Evolutionary conservation across 37 sponge, comb jelly and placozoan genomes (phyloP).

Genomic region (Agelas oroides): DNA sequence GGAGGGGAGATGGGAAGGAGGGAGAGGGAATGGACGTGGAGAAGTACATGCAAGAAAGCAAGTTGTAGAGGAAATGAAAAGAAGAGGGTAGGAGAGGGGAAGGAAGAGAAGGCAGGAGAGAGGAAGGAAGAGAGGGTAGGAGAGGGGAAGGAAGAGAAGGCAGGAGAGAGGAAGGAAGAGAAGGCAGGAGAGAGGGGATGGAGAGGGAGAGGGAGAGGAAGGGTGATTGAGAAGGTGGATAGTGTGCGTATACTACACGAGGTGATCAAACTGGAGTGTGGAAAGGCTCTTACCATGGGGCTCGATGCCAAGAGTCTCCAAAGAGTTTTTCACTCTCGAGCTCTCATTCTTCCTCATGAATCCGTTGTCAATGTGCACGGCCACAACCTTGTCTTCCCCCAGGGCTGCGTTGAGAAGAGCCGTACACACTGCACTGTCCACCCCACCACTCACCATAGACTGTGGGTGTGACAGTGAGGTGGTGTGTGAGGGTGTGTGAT

Average conservation of each 20-base stretch:
- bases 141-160: neutral
- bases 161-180: neutral
- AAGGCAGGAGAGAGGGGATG: too few species aligned
- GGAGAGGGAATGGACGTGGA: too few species aligned
- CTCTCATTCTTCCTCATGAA: constrained; percentile 92
- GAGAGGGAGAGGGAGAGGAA: too few species aligned
- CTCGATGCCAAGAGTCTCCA: constrained; percentile 76
- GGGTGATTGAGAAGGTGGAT: too few species aligned
- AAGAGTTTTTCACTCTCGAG: constrained; percentile 60
- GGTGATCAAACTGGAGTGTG: too few species aligned
- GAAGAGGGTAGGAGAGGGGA: too few species aligned
- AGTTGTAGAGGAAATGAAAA: too few species aligned
- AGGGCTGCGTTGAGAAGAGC: constrained; percentile 85
- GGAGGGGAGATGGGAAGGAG: too few species aligned
- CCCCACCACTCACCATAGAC: constrained; percentile 94
- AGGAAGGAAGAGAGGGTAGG: neutral
- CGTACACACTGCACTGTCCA: constrained; percentile 92
- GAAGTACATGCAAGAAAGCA: too few species aligned
- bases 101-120: too few species aligned
- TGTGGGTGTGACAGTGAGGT: constrained; percentile 19
- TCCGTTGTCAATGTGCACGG: constrained; percentile 94
- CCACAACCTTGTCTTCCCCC: constrained; percentile 70
- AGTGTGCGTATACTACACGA: too few species aligned
- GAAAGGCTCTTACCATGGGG: constrained; percentile 53
- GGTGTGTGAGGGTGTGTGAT: too few species aligned